Conservation (phyloP, 2,888 invertebrate species). For the Apodemia hepburni region DNA sequence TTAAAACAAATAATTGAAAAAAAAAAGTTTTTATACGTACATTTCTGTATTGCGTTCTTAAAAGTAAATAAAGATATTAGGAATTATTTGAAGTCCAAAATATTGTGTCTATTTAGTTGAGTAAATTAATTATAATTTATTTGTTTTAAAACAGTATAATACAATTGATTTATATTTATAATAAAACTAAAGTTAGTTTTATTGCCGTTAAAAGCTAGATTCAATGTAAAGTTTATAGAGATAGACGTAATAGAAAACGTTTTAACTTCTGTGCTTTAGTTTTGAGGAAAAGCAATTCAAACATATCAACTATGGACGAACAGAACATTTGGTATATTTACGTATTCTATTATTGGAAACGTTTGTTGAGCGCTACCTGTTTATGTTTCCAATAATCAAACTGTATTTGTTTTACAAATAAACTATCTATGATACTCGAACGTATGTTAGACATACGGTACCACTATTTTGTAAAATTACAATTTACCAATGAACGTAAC, state of each 20-base stretch:
- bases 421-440: neutral
- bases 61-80: neutral
- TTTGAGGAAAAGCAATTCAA: neutral
- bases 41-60: neutral
- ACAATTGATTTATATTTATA: neutral
- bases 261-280: neutral
- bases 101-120: neutral
- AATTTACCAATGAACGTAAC: too few relatives aligned
- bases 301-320: neutral
- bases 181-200: neutral
- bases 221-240: neutral
- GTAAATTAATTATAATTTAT: too few relatives aligned
- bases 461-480: neutral
- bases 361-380: neutral
- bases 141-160: too few relatives aligned
- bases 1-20: conserved; percentile 6
- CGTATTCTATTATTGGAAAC: conserved; percentile 29
- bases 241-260: neutral
- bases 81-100: neutral
- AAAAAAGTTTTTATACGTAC: neutral
- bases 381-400: conserved; percentile 4
- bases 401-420: neutral
- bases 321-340: conserved; percentile 23
- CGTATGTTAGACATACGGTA: neutral
- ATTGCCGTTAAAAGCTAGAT: neutral